Base-by-base conservation (phyloP, 1,140 invertebrate genomes). In the Musca vetustissima region DNA sequence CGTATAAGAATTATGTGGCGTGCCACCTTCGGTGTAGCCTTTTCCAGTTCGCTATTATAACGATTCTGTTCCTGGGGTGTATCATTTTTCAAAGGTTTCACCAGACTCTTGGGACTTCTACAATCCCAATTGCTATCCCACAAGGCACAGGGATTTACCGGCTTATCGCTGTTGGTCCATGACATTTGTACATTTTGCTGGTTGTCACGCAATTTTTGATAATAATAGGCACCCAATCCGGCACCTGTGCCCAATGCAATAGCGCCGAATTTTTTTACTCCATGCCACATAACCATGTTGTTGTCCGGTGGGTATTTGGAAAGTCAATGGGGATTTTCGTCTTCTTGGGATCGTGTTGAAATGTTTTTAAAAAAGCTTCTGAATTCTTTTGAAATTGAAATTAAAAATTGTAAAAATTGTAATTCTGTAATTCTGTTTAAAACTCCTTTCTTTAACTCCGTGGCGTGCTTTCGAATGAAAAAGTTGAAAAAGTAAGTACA, bases 101-200 rank as follows among this genome's bases (percentile, higher is more conserved):
- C 86, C 66, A 94, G 77, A 78, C 86, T 88, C 48, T 87, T 87
- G 53, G 92, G 91, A 74, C 92, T 89, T 48, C 93, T 85, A 75
- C 92, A 92, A 80, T 96, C 94, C 94, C 94, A 96, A 83, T 95
- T 95, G 69, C 85, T 86, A 75, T 95, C 90, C 94, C 94, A 96
- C 77, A 88, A 88, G 0, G 88, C 85, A 43, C 68, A 75, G 47
- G 84, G 85, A 4, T 86, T 85, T 15, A 88, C 82, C 15, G 86
- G 84, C 32, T 72, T 83, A 67, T 85, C 88, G 81, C 89, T 88
- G 4, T 86, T 88, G 14, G 89, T 90, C 89, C 89, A 90, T 0
- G 90, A 89, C 69, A 70, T 74, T 36, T 76, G 67, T 17, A 76
- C 80, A 11, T 66, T 32, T 0, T 66, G 53, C 24, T 73, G 68